These are phyloP conservation scores for Oegoconia quadripuncta DNA, from an alignment of 2,888 invertebrate species.

Conservation along the genomic window DNA sequence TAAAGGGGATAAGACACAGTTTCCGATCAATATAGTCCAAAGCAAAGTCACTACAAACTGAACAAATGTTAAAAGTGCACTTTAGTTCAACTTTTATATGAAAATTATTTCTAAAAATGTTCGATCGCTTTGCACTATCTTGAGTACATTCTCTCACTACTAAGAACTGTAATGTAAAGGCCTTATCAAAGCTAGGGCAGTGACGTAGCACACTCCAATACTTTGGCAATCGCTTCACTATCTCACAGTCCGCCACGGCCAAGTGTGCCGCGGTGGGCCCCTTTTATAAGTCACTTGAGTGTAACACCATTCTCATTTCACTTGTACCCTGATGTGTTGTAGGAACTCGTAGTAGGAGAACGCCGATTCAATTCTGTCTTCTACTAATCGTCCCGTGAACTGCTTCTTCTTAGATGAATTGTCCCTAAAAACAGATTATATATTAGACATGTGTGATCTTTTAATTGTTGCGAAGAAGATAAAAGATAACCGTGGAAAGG, in stretches of 20 bases:
- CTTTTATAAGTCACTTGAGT: slow-evolving; percentile 32
- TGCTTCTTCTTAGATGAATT: slow-evolving; percentile 90
- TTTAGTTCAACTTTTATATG: too few relatives aligned
- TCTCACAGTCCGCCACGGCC: slow-evolving; percentile 13
- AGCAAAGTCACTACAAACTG: too few relatives aligned
- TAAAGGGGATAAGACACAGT: too few relatives aligned
- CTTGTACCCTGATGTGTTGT: slow-evolving; percentile 94
- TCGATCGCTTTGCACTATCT: too few relatives aligned
- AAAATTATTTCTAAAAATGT: too few relatives aligned
- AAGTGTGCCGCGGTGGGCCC: slow-evolving; percentile 16
- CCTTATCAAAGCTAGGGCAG: slow-evolving; percentile 37
- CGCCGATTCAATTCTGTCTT: slow-evolving; percentile 96
- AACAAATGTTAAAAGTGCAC: too few relatives aligned
- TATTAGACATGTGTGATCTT: slow-evolving; percentile 76
- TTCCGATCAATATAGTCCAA: too few relatives aligned
- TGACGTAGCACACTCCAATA: slow-evolving; percentile 31
- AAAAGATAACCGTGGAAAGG: too few relatives aligned
- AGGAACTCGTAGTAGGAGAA: slow-evolving; percentile 99
- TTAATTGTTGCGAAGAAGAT: too few relatives aligned
- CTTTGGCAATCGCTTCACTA: slow-evolving; percentile 10
- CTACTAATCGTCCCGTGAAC: slow-evolving; percentile 94
- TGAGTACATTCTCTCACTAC: too few relatives aligned
- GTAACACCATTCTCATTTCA: slow-evolving; percentile 82
- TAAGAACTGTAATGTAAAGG: neutral
- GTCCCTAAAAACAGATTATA: slow-evolving; percentile 82